Evolutionary conservation across 1,140 invertebrate genomes (phyloP).

Genomic region (Dinothrombium tinctorium): DNA sequence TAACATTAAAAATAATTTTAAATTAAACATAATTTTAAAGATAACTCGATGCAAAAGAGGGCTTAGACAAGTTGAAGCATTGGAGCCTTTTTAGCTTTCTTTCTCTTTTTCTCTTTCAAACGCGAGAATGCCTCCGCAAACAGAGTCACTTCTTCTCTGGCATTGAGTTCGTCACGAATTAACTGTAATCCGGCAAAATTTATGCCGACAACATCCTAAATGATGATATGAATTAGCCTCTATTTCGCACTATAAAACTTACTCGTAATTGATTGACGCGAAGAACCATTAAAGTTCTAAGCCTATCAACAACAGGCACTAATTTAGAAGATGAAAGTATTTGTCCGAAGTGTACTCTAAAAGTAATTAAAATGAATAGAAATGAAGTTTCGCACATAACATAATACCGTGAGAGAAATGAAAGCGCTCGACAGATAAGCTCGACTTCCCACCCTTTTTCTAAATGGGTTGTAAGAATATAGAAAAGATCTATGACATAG

Average conservation of each 20-base stretch:
- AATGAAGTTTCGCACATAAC: slow-evolving; percentile 4
- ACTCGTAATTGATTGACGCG: neutral
- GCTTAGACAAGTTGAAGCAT: too few species aligned
- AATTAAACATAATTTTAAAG: too few species aligned
- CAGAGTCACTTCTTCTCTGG: slow-evolving; percentile 5
- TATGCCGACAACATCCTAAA: slow-evolving; percentile 7
- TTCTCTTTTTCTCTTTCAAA: neutral
- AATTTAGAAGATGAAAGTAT: slow-evolving; percentile 5
- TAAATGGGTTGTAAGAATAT: slow-evolving; percentile 39
- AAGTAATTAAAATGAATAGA: neutral
- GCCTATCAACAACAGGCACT: slow-evolving; percentile 3
- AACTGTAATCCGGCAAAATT: slow-evolving; percentile 5
- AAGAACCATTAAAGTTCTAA: neutral
- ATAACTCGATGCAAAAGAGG: too few species aligned
- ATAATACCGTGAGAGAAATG: slow-evolving; percentile 44
- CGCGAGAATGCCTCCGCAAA: slow-evolving; percentile 3
- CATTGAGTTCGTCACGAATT: slow-evolving; percentile 1
- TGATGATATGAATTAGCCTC: too few species aligned
- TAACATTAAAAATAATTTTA: too few species aligned
- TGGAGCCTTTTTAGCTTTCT: neutral
- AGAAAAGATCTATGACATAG: slow-evolving; percentile 48
- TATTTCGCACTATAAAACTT: too few species aligned
- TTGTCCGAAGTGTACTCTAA: slow-evolving; percentile 11
- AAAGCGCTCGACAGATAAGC: slow-evolving; percentile 40
- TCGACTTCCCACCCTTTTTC: slow-evolving; percentile 42